Base-by-base conservation (phyloP, 2,797 vertebrate genomes). In the Coilia nasus region DNA sequence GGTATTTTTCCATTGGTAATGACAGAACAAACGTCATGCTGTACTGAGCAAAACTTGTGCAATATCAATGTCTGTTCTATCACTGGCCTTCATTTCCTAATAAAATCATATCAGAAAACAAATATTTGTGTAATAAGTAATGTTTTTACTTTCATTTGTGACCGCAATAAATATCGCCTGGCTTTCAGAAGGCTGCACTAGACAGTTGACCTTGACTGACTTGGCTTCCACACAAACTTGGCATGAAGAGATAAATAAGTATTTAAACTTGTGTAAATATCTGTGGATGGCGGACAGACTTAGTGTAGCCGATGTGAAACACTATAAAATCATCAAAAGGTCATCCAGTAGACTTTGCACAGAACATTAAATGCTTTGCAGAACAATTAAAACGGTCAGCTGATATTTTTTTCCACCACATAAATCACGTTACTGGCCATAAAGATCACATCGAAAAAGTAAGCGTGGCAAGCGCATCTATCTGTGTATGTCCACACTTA, bases 151-250 rank as follows among this genome's bases (percentile, higher is more conserved):
- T 64, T 64, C 23, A 15, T 31, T 71, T 71, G 2, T 31, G 31
- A 71, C 14, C 2, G 12, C 12, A 78, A 19, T 44, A 78, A 78
- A 78, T 78, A 78, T 44, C 10, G 64, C 44, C 35, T 78, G 35
- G 71, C 31, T 78, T 78, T 9, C 62, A 67, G 71, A 7, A 25
- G 35, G 19, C 71, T 41, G 15, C 35, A 19, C 71, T 21, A 78
- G 71, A 75, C 28, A 75, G 67, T 75, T 75, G 67, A 78, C 71
- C 71, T 78, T 78, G 71, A 44, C 71, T 78, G 71, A 78, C 71
- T 78, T 78, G 35, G 71, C 31, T 44, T 44, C 71, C 41, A 3
- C 19, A 78, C 35, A 44, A 7, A 21, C 71, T 78, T 78, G 71
- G 71, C 71, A 78, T 21, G 71, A 17, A 17, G 35, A 54, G 50